phyloP scores from a whole-genome alignment of 2,888 invertebrate species.

The Zele albiditarsus region DNA sequence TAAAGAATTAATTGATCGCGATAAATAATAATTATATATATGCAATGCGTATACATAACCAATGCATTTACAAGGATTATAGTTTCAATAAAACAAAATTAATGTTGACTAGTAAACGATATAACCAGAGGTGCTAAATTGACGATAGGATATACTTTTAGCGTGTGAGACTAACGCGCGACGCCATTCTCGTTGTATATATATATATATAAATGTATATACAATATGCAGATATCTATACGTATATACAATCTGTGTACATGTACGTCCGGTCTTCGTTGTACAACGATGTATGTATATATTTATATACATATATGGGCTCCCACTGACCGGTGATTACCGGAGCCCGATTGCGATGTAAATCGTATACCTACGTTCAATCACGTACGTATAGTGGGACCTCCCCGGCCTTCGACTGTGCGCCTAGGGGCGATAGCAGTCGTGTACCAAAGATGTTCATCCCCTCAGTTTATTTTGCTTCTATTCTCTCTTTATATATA shows the following conservation, averaged over 20 bases:
- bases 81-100: constrained; percentile 30
- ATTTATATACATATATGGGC: constrained; percentile 50
- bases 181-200: constrained; percentile 31
- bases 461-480: constrained; percentile 13
- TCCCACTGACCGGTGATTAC: constrained; percentile 63
- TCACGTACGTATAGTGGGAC: constrained; percentile 61
- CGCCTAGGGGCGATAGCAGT: constrained; percentile 47
- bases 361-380: constrained; percentile 67
- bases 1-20: not conserved
- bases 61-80: not conserved
- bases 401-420: constrained; percentile 59
- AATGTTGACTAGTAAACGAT: constrained; percentile 16
- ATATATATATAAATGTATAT: constrained; percentile 23
- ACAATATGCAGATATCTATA: constrained; percentile 7
- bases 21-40: not conserved
- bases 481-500: constrained; percentile 17
- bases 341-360: constrained; percentile 67
- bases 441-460: constrained; percentile 40
- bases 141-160: constrained; percentile 46
- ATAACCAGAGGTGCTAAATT: constrained; percentile 47
- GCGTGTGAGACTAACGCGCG: constrained; percentile 57
- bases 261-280: constrained; percentile 45
- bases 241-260: not conserved
- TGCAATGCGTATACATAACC: not conserved
- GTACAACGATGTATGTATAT: constrained; percentile 26